Percentiles rank a stretch among this genome's conserved stretches.
Evolutionary conservation across 2,797 vertebrate species (phyloP).

Genomic region (Microctenopoma steveboyesi): DNA sequence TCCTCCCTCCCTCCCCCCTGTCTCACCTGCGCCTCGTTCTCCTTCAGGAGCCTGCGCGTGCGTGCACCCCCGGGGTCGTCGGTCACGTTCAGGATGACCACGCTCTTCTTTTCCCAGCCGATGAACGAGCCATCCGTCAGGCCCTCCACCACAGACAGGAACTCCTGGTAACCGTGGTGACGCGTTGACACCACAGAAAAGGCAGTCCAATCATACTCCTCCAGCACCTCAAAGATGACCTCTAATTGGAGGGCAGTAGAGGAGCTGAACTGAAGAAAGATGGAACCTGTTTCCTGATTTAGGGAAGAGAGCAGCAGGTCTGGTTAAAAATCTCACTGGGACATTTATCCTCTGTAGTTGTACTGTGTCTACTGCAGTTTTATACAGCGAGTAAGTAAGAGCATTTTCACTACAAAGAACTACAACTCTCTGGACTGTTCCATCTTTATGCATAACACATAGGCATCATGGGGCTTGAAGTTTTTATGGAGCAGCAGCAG

Average conservation of each 20-base stretch:
- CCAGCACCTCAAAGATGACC: conserved; percentile 96
- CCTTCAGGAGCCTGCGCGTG: conserved; percentile 89
- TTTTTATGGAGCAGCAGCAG: conserved; percentile 67
- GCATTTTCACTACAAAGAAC: conserved; percentile 52
- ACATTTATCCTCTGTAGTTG: conserved; percentile 25
- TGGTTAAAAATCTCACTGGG: conserved; percentile 50
- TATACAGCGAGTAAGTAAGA: conserved; percentile 16
- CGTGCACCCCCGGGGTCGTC: conserved; percentile 88
- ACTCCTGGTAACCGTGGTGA: conserved; percentile 94
- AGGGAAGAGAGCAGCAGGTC: conserved; percentile 69
- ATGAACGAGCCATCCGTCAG: conserved; percentile 95
- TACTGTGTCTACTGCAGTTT: conserved; percentile 29
- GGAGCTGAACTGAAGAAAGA: conserved; percentile 95
- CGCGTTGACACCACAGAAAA: conserved; percentile 94
- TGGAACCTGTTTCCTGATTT: conserved; percentile 92
- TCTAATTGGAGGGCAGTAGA: conserved; percentile 93
- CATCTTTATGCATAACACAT: conserved; percentile 63
- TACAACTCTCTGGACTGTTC: conserved; percentile 62
- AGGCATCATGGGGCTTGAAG: conserved; percentile 67
- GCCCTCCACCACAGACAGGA: conserved; percentile 92
- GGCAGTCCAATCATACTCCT: conserved; percentile 96
- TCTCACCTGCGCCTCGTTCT: conserved; percentile 90
- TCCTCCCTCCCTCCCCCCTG: conserved; percentile 77
- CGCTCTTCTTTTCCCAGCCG: conserved; percentile 96
- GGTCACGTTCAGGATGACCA: conserved; percentile 91